These are phyloP conservation scores for Pseudobourletiella spinata DNA, from an alignment of 1,140 invertebrate genomes.

Conservation along the genomic window DNA sequence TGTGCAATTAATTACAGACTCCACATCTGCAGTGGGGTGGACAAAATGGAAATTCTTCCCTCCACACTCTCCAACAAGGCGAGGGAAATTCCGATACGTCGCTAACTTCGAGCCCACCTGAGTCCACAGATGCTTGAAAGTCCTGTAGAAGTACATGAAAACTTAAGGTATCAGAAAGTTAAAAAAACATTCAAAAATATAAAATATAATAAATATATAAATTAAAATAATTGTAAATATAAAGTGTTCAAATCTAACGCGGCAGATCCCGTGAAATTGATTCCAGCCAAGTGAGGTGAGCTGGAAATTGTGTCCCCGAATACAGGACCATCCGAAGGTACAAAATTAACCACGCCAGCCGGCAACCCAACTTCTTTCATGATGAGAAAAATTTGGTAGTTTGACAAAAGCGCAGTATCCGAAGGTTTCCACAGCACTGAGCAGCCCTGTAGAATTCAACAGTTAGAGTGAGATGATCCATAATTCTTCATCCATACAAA, in stretches of 20 bases:
- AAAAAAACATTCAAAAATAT: no score
- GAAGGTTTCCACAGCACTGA: slow-evolving; percentile 97
- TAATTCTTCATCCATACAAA: slow-evolving; percentile 2
- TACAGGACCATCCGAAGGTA: slow-evolving; percentile 71
- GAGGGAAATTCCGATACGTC: slow-evolving; percentile 81
- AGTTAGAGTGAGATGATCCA: background rate
- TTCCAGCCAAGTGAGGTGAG: slow-evolving; percentile 76
- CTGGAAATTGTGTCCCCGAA: slow-evolving; percentile 87
- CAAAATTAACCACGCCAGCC: slow-evolving; percentile 92
- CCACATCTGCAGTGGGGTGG: slow-evolving; percentile 79
- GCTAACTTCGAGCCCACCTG: slow-evolving; percentile 83
- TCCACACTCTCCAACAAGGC: slow-evolving; percentile 92
- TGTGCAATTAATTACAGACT: slow-evolving; percentile 52
- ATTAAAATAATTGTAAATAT: no score
- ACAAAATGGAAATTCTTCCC: slow-evolving; percentile 99
- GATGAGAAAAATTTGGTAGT: slow-evolving; percentile 89
- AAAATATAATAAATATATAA: no score
- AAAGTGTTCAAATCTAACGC: no score
- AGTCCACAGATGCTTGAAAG: slow-evolving; percentile 87
- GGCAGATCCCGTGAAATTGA: slow-evolving; percentile 93
- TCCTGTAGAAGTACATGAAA: no score
- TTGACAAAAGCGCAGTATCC: slow-evolving; percentile 92
- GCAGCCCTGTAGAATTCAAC: slow-evolving; percentile 61
- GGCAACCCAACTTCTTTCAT: slow-evolving; percentile 89
- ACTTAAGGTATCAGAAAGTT: no score